Conservation (phyloP, 1,140 invertebrate species). For the Aricia agestis region DNA sequence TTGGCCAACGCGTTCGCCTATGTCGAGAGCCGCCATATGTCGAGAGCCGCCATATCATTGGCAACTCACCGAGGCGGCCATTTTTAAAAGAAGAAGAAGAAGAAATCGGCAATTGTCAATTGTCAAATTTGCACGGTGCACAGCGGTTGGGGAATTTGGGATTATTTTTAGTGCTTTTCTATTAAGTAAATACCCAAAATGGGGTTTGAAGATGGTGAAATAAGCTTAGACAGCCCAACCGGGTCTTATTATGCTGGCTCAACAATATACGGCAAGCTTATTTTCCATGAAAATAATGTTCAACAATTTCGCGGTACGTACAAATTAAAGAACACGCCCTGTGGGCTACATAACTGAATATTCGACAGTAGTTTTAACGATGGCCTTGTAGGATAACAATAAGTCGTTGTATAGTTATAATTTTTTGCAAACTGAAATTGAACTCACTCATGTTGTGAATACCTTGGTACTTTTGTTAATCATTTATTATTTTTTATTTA, state of each 20-base stretch:
- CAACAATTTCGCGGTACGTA: constrained; percentile 78
- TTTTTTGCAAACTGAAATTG: no score
- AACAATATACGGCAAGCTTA: constrained; percentile 77
- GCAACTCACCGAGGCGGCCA: no score
- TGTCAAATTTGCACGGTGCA: background rate
- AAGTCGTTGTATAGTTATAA: no score
- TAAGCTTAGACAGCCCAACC: constrained; percentile 78
- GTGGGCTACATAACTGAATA: background rate
- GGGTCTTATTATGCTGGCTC: constrained; percentile 80
- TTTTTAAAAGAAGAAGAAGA: no score
- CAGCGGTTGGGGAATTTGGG: background rate
- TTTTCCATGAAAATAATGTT: constrained; percentile 75
- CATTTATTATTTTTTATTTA: no score
- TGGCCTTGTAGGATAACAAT: no score
- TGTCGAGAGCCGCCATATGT: no score
- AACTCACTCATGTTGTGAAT: no score
- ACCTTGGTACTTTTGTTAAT: no score
- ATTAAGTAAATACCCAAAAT: constrained; percentile 37
- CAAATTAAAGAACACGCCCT: constrained; percentile 4
- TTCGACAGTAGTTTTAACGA: background rate
- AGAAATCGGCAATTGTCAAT: no score
- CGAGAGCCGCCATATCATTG: no score
- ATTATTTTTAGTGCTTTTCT: constrained; percentile 7
- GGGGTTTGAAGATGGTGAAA: constrained; percentile 77
- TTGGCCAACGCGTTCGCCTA: no score